A percentile compares a stretch with the other conserved stretches of the same genome.
phyloP scores from a whole-genome alignment of 2,888 invertebrate genomes.

The Crepidodera aurea region DNA sequence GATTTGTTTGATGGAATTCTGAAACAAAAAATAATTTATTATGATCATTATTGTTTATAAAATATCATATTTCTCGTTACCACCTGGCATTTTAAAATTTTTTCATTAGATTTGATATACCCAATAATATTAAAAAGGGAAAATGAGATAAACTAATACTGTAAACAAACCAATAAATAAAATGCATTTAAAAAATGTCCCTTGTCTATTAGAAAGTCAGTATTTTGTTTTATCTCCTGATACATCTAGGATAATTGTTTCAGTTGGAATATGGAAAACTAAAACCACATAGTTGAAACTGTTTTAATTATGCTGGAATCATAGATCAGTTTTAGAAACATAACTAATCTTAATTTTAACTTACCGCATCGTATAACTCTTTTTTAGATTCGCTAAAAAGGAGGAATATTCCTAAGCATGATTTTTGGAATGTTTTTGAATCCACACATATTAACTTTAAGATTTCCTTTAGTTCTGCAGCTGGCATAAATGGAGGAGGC shows the following conservation, averaged over 20 bases:
- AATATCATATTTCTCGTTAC: too few relatives aligned
- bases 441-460: not conserved
- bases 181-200: not conserved
- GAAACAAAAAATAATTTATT: too few relatives aligned
- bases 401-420: not conserved
- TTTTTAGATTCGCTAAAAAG: not conserved
- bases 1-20: slow-evolving; percentile 21
- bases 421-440: not conserved
- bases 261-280: too few relatives aligned
- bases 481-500: slow-evolving; percentile 30
- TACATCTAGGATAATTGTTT: too few relatives aligned
- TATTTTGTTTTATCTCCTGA: not conserved
- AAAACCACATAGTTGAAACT: too few relatives aligned
- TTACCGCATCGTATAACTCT: not conserved
- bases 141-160: not conserved
- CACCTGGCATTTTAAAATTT: too few relatives aligned
- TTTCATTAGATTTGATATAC: not conserved
- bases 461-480: not conserved
- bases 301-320: too few relatives aligned
- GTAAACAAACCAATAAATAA: not conserved
- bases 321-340: not conserved
- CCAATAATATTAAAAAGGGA: not conserved
- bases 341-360: not conserved
- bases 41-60: not conserved
- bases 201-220: not conserved